phyloP scores from a whole-genome alignment of 1,140 invertebrate species.

The Diachasmimorpha longicaudata region DNA sequence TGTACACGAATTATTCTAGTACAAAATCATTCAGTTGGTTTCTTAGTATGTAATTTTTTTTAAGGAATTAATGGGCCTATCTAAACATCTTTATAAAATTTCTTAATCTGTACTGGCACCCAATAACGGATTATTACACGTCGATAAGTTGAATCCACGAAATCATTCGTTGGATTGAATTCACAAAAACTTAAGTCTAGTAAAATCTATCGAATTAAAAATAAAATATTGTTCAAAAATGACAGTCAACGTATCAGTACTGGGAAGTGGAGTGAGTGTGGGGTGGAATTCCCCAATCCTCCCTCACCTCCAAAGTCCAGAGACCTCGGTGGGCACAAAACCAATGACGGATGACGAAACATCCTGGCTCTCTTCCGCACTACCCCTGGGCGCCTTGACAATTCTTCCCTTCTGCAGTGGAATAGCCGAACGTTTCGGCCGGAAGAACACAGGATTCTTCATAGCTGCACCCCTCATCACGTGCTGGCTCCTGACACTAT shows the following conservation, averaged over 20 bases:
- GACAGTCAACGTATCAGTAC: slow-evolving; percentile 60
- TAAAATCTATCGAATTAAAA: too few relatives aligned
- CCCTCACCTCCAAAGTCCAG: slow-evolving; percentile 51
- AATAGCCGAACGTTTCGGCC: slow-evolving; percentile 53
- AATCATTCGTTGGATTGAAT: too few relatives aligned
- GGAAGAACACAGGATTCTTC: slow-evolving; percentile 49
- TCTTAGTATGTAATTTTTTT: too few relatives aligned
- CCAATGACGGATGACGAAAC: slow-evolving; percentile 58
- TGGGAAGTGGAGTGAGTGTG: slow-evolving; percentile 60
- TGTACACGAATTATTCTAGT: too few relatives aligned
- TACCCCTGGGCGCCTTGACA: slow-evolving; percentile 50
- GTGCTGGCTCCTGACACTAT: slow-evolving; percentile 54
- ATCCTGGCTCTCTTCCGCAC: slow-evolving; percentile 58
- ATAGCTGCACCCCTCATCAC: slow-evolving; percentile 39
- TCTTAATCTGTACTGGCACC: too few relatives aligned
- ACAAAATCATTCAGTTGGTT: too few relatives aligned
- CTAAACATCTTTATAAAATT: too few relatives aligned
- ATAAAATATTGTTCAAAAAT: neutral
- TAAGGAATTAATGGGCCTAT: too few relatives aligned
- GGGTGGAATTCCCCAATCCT: slow-evolving; percentile 65
- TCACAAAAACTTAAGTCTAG: too few relatives aligned
- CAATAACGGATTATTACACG: too few relatives aligned
- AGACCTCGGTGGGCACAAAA: slow-evolving; percentile 49
- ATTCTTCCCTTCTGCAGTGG: slow-evolving; percentile 41
- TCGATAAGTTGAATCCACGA: too few relatives aligned